Percentiles rank a stretch among this genome's conserved stretches.
Conservation (phyloP, 1,140 invertebrate species). For the Habropoda laboriosa region DNA sequence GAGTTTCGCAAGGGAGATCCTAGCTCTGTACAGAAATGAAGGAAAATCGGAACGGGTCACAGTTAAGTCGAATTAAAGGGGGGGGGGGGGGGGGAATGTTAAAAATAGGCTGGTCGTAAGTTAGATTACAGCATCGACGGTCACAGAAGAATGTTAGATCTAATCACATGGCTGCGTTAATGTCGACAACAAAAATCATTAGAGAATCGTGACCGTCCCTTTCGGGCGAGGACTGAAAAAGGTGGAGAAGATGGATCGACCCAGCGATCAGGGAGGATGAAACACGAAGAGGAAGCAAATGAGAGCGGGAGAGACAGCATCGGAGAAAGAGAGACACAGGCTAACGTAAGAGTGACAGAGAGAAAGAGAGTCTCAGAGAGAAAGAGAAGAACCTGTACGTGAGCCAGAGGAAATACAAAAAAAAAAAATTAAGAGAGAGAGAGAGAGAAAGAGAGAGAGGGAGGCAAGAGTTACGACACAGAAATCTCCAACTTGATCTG, state of each 20-base stretch:
- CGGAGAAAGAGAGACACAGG: background rate
- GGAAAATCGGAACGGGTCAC: constrained; percentile 18
- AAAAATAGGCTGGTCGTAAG: background rate
- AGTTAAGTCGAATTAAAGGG: constrained; percentile 15
- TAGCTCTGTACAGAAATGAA: constrained; percentile 1
- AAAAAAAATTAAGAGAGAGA: constrained; percentile 27
- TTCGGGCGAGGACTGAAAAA: background rate
- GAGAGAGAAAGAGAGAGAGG: constrained; percentile 42
- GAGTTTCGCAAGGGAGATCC: background rate
- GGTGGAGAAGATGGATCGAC: constrained; percentile 14
- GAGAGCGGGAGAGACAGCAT: constrained; percentile 22
- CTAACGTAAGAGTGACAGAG: background rate
- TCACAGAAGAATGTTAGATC: no score
- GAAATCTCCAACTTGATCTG: constrained; percentile 70
- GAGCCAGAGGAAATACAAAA: constrained; percentile 39
- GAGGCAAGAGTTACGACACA: constrained; percentile 72
- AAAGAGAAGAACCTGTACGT: constrained; percentile 36
- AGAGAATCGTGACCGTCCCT: constrained; percentile 3
- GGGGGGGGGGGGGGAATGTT: constrained; percentile 13
- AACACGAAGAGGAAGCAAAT: background rate
- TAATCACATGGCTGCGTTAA: constrained; percentile 18
- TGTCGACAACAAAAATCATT: constrained; percentile 5
- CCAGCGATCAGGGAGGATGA: background rate
- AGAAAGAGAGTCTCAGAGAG: constrained; percentile 12
- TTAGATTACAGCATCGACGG: constrained; percentile 23